phyloP scores from a whole-genome alignment of 1,140 invertebrate species.

The Anastatus disparis region DNA sequence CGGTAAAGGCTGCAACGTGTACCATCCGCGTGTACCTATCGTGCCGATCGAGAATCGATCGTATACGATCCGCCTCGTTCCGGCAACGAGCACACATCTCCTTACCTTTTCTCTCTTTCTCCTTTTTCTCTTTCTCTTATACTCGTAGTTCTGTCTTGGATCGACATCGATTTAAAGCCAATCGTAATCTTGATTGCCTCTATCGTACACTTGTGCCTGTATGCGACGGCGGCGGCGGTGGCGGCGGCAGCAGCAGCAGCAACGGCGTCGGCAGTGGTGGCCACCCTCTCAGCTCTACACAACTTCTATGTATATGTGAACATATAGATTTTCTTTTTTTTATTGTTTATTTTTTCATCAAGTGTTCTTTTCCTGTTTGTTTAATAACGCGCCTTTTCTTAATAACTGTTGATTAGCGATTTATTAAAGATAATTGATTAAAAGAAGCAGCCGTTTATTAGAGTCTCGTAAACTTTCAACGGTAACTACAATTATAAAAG shows the following conservation, averaged over 20 bases:
- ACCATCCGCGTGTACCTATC: conserved; percentile 30
- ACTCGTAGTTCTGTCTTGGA: too few species aligned
- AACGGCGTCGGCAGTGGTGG: too few species aligned
- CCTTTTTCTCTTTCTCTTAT: background rate
- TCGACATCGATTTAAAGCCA: conserved; percentile 39
- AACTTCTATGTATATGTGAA: too few species aligned
- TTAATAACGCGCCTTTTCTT: conserved; percentile 34
- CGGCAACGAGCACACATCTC: conserved; percentile 20
- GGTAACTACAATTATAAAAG: conserved; percentile 37
- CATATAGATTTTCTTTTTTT: conserved; percentile 5
- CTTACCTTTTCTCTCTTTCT: background rate
- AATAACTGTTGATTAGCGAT: conserved; percentile 40
- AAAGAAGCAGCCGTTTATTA: conserved; percentile 17
- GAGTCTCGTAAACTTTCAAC: conserved; percentile 34
- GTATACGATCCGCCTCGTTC: conserved; percentile 34
- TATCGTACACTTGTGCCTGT: conserved; percentile 2
- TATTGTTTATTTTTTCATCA: too few species aligned
- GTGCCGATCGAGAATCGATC: conserved; percentile 33
- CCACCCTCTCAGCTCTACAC: too few species aligned
- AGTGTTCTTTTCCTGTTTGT: conserved; percentile 18
- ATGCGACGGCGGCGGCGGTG: too few species aligned
- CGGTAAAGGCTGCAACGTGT: background rate
- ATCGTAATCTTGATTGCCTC: conserved; percentile 40
- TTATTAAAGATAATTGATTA: conserved; percentile 39
- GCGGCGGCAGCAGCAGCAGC: too few species aligned